Evolutionary conservation across 1,140 invertebrate species (phyloP).

Genomic region (Cardiocondyla obscurior): DNA sequence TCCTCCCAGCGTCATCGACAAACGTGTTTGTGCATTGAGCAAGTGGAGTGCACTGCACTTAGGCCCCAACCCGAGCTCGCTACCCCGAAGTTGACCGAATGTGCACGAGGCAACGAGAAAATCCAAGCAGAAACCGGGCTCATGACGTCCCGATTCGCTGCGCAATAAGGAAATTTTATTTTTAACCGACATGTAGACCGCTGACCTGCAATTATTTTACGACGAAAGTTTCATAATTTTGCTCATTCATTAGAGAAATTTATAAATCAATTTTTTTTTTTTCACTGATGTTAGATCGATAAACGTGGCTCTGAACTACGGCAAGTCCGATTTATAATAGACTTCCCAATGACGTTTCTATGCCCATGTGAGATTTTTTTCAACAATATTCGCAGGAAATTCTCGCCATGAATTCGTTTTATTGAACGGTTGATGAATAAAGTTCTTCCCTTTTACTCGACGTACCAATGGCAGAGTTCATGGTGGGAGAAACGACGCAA

Average conservation of each 20-base stretch:
- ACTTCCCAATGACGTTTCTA: not conserved
- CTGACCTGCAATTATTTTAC: not conserved
- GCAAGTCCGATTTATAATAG: not conserved
- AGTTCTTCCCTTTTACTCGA: conserved; percentile 6
- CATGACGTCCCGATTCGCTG: not conserved
- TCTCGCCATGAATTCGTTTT: conserved; percentile 21
- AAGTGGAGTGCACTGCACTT: conserved; percentile 11
- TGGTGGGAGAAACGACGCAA: not conserved
- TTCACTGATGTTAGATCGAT: not conserved
- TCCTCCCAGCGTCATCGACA: not conserved
- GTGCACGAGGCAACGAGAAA: conserved; percentile 6
- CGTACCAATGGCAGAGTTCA: conserved; percentile 10
- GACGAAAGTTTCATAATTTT: not conserved
- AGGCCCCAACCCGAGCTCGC: conserved; percentile 21
- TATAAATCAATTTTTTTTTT: no score
- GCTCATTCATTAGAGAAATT: no score
- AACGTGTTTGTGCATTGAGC: conserved; percentile 21
- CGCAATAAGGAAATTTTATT: conserved; percentile 2
- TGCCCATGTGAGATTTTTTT: not conserved
- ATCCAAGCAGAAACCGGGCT: not conserved
- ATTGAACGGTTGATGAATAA: conserved; percentile 45
- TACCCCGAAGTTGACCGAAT: conserved; percentile 25
- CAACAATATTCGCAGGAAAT: not conserved
- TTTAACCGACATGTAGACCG: not conserved
- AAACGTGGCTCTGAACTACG: not conserved